phyloP scores from a whole-genome alignment of 2,888 invertebrate species.

The Trichopria drosophilae region DNA sequence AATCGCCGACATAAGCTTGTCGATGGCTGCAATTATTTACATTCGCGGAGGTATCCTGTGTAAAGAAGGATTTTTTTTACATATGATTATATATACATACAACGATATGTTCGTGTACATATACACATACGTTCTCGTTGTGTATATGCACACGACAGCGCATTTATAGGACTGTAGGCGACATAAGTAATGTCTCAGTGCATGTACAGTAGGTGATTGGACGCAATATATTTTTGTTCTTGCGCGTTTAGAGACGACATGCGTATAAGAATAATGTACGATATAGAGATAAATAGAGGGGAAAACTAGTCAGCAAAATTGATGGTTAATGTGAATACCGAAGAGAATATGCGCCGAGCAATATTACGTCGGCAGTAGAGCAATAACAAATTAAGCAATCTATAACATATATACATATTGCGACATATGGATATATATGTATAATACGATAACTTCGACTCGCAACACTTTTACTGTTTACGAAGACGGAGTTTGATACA shows the following conservation, averaged over 20 bases:
- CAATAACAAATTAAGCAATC: conserved; percentile 49
- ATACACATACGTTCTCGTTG: conserved; percentile 25
- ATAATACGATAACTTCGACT: conserved; percentile 29
- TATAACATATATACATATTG: conserved; percentile 17
- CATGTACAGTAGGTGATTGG: conserved; percentile 43
- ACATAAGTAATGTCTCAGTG: conserved; percentile 39
- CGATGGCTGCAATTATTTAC: conserved; percentile 6
- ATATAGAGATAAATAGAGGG: conserved; percentile 16
- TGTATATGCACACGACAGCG: conserved; percentile 26
- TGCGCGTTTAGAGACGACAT: conserved; percentile 13
- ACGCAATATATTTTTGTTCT: conserved; percentile 32
- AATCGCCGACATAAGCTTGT: too few relatives aligned
- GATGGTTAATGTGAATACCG: conserved; percentile 16
- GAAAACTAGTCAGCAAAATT: conserved; percentile 24
- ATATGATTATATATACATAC: conserved; percentile 4
- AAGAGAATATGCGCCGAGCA: conserved; percentile 16
- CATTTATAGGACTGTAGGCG: conserved; percentile 45
- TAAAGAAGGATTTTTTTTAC: conserved; percentile 4
- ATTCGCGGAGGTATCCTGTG: conserved; percentile 1
- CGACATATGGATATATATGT: too few relatives aligned
- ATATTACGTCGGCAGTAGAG: conserved; percentile 34
- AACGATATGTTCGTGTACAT: neutral
- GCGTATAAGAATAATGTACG: conserved; percentile 7
- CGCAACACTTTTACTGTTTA: conserved; percentile 32
- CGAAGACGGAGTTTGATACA: conserved; percentile 32